phyloP scores from a whole-genome alignment of 2,113 vertebrate species.

The Psilopsiagon aurifrons region DNA sequence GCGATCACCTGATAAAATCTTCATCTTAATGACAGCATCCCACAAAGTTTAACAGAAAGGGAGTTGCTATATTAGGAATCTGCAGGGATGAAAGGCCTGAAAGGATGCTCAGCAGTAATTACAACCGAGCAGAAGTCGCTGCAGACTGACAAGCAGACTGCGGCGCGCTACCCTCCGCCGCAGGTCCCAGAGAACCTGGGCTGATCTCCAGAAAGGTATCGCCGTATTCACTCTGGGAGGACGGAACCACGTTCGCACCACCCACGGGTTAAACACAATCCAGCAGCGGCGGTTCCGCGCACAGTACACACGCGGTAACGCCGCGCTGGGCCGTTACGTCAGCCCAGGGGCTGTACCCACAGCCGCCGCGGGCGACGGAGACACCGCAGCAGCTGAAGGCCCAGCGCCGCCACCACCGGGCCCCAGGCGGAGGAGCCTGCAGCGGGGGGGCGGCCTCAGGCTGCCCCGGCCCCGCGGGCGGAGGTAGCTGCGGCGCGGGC shows the following conservation, averaged over 20 bases:
- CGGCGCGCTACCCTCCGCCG: fast-evolving
- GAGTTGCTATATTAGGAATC: not conserved
- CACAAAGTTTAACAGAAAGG: not conserved
- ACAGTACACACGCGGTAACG: not conserved
- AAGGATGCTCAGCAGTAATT: fast-evolving
- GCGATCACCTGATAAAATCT: fast-evolving
- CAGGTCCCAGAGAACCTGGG: fast-evolving
- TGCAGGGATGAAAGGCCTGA: fast-evolving
- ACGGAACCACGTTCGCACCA: fast-evolving
- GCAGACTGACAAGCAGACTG: not conserved
- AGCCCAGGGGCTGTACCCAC: not conserved
- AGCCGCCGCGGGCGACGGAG: not conserved
- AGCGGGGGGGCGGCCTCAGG: too few relatives aligned
- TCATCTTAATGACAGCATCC: fast-evolving
- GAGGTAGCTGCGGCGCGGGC: not conserved
- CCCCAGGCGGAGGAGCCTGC: not conserved
- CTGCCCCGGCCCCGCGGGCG: not conserved
- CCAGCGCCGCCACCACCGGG: not conserved
- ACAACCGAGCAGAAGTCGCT: fast-evolving
- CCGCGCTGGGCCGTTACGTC: not conserved
- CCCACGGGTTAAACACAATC: fast-evolving
- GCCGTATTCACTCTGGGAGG: fast-evolving
- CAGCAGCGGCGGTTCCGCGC: not conserved
- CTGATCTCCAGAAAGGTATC: fast-evolving
- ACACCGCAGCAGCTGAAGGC: not conserved